phyloP scores from a whole-genome alignment of 2,888 invertebrate species.

The Phasia obesa region DNA sequence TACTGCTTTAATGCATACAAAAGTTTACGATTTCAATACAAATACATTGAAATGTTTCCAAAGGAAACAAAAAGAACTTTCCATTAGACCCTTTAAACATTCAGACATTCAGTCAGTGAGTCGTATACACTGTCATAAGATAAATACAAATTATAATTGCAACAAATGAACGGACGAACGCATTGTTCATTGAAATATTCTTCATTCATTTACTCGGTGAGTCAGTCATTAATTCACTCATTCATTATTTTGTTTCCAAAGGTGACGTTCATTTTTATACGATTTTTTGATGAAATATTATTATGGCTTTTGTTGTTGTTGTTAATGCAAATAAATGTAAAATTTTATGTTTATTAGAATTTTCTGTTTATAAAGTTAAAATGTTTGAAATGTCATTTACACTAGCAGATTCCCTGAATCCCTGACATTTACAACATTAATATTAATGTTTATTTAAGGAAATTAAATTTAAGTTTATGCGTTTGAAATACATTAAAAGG shows the following conservation, averaged over 20 bases:
- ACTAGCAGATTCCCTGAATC: conserved; percentile 50
- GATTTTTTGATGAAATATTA: conserved; percentile 61
- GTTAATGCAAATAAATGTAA: conserved; percentile 72
- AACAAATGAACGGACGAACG: conserved; percentile 15
- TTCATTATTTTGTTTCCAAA: conserved; percentile 52
- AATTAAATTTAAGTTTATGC: conserved; percentile 67
- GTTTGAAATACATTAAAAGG: conserved; percentile 57
- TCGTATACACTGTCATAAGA: conserved; percentile 22
- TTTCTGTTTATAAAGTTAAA: conserved; percentile 64
- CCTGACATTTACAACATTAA: conserved; percentile 58
- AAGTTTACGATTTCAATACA: conserved; percentile 56
- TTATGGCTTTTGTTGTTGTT: conserved; percentile 42
- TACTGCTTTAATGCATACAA: conserved; percentile 29
- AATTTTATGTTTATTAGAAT: conserved; percentile 73
- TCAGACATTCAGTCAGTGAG: neutral
- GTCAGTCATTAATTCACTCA: conserved; percentile 50
- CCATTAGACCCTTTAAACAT: conserved; percentile 26
- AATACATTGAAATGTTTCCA: conserved; percentile 35
- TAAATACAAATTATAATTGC: conserved; percentile 56
- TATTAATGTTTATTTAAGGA: conserved; percentile 69
- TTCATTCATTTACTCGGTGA: conserved; percentile 21
- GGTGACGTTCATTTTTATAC: conserved; percentile 36
- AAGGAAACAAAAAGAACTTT: conserved; percentile 37
- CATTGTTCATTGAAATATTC: conserved; percentile 20
- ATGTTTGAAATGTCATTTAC: conserved; percentile 58